These are phyloP conservation scores for Anas platyrhynchos DNA, from an alignment of 2,113 vertebrate genomes.

Conservation along the genomic window DNA sequence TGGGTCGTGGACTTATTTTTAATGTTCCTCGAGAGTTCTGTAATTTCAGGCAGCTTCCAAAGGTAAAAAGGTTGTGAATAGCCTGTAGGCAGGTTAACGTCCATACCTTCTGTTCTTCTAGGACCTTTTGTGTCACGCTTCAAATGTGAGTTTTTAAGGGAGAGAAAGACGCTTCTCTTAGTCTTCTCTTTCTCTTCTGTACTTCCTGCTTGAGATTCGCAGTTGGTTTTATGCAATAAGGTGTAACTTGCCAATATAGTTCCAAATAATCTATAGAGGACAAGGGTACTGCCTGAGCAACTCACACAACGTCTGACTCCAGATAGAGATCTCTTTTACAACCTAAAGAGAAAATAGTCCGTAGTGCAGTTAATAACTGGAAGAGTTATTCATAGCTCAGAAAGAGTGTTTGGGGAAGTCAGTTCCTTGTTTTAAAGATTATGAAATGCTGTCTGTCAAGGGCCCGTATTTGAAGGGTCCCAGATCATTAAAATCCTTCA, in stretches of 20 bases:
- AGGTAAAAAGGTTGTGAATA: background rate
- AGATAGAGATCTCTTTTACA: background rate
- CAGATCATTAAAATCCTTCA: background rate
- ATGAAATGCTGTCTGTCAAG: background rate
- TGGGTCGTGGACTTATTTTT: background rate
- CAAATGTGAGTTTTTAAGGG: accelerated
- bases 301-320: constrained; percentile 41
- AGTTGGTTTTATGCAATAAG: background rate
- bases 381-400: background rate
- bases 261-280: background rate
- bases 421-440: background rate
- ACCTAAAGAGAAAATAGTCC: constrained; percentile 16
- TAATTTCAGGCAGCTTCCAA: background rate
- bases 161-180: background rate
- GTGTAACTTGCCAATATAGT: background rate
- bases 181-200: background rate
- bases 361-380: background rate
- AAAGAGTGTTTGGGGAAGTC: background rate
- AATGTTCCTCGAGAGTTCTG: background rate
- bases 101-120: background rate
- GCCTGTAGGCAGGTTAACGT: background rate
- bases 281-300: constrained; percentile 11
- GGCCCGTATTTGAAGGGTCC: background rate
- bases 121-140: background rate
- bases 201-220: background rate